Evolutionary conservation across 1,140 invertebrate genomes (phyloP).

Genomic region (Drosophila ohnishii): DNA sequence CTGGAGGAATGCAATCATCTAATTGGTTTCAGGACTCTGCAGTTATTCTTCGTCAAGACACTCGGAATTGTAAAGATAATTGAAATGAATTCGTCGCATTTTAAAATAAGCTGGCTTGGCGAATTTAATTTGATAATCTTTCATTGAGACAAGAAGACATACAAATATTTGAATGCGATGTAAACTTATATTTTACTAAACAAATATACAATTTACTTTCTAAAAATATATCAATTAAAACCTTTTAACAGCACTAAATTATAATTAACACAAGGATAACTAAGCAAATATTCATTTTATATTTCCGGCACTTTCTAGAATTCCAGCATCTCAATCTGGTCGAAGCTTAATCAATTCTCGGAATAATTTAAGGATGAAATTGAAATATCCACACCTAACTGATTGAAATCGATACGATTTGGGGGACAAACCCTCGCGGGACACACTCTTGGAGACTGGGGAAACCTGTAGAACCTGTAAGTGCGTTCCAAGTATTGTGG

Average conservation of each 20-base stretch:
- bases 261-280: not conserved
- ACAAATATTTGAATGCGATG: not conserved
- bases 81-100: not conserved
- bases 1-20: constrained; percentile 35
- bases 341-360: not conserved
- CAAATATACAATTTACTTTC: too few species aligned
- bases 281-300: not conserved
- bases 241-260: too few species aligned
- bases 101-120: constrained; percentile 6
- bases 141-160: not conserved
- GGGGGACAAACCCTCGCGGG: not conserved
- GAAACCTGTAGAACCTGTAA: constrained; percentile 55
- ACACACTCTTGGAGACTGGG: constrained; percentile 6
- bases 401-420: constrained; percentile 45
- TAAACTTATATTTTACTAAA: too few species aligned
- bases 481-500: constrained; percentile 37
- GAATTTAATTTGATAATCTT: constrained; percentile 9
- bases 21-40: constrained; percentile 24
- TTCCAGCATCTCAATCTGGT: not conserved
- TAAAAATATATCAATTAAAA: too few species aligned
- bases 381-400: constrained; percentile 51
- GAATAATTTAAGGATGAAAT: constrained; percentile 30
- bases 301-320: not conserved
- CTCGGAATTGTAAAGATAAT: constrained; percentile 3
- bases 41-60: constrained; percentile 10